Conservation (phyloP, 2,113 vertebrate genomes). For the Chiloscyllium plagiosum region DNA sequence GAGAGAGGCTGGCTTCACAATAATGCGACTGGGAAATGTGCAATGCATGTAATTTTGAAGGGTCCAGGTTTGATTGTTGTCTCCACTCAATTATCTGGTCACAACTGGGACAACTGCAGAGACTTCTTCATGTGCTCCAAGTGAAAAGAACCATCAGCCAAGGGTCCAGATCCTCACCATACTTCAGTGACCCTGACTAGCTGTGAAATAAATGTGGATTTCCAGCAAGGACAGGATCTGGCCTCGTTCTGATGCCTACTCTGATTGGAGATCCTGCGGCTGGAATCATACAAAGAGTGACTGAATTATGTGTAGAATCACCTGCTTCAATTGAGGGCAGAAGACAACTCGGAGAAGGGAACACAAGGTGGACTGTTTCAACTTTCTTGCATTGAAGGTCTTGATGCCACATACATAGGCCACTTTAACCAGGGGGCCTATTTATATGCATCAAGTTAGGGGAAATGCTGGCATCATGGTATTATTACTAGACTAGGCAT, state of each 20-base stretch:
- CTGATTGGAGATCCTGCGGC: background rate
- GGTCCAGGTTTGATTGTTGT: background rate
- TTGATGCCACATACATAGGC: no score
- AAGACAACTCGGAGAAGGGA: background rate
- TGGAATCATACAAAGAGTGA: background rate
- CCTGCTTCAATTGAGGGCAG: background rate
- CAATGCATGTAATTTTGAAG: background rate
- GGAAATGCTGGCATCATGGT: no score
- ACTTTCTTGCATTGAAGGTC: background rate
- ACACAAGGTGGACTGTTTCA: background rate
- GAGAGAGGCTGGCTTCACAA: background rate
- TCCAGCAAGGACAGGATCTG: background rate
- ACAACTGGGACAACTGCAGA: background rate
- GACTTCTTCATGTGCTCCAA: background rate
- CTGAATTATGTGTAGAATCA: background rate
- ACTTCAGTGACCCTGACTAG: background rate
- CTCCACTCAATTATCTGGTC: background rate
- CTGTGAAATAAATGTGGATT: background rate
- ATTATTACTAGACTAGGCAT: no score
- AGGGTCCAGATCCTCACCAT: background rate
- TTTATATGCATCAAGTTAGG: no score
- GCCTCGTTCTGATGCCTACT: background rate
- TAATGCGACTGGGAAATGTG: background rate
- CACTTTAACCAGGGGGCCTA: background rate
- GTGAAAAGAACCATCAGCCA: background rate